A percentile compares a stretch with the other conserved stretches of the same genome.
These are phyloP conservation scores for Cyanoderma ruficeps DNA, from an alignment of 2,113 vertebrate genomes.

Conservation along the genomic window DNA sequence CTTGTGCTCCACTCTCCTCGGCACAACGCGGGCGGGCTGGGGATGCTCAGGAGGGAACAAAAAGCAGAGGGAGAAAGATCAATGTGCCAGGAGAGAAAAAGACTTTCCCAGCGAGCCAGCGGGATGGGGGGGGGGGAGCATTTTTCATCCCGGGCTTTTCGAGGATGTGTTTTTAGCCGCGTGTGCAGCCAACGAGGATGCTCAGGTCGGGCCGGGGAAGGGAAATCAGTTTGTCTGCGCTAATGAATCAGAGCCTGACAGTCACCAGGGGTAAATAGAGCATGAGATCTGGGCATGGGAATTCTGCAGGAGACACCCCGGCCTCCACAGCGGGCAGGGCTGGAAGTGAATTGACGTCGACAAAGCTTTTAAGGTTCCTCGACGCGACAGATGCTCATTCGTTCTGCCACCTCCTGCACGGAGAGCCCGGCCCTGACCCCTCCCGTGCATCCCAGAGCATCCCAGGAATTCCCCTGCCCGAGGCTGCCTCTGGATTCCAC, in stretches of 20 bases:
- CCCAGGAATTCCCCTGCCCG: background rate
- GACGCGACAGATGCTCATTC: background rate
- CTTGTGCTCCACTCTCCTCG: background rate
- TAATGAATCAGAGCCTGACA: background rate
- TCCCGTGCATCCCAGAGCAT: background rate
- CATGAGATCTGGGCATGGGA: slow-evolving; percentile 9
- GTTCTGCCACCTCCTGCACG: background rate
- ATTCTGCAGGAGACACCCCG: background rate
- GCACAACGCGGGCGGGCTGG: background rate
- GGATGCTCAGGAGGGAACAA: background rate
- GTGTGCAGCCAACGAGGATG: rapidly evolving
- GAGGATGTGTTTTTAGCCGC: rapidly evolving
- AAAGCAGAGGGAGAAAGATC: background rate
- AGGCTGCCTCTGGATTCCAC: background rate
- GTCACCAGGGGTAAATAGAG: slow-evolving; percentile 40
- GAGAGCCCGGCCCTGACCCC: too few relatives aligned
- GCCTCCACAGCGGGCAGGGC: background rate
- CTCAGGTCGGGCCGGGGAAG: rapidly evolving
- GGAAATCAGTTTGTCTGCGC: background rate
- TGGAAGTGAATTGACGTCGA: background rate
- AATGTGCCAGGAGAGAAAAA: background rate
- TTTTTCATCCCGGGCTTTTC: background rate
- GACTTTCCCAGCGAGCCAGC: background rate
- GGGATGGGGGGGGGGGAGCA: background rate
- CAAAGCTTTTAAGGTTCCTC: slow-evolving; percentile 9